A percentile compares a stretch with the other conserved stretches of the same genome.
Conservation (phyloP, 1,140 invertebrate species). For the Drosophila nigrodunni region DNA sequence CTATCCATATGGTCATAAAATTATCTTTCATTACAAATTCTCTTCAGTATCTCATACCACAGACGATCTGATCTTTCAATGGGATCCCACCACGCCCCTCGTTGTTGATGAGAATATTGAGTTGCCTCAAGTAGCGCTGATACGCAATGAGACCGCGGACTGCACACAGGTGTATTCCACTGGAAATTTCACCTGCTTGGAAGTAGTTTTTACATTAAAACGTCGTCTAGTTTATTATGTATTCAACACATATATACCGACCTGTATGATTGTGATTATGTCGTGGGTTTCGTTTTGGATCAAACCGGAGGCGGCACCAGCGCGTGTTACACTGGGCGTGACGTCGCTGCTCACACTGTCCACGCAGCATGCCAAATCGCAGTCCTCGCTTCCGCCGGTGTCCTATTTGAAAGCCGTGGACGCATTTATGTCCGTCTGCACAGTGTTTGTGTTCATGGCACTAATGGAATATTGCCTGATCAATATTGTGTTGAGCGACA, state of each 20-base stretch:
- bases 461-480: slow-evolving; percentile 97
- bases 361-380: slow-evolving; percentile 96
- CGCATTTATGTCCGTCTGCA: slow-evolving; percentile 96
- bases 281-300: slow-evolving; percentile 98
- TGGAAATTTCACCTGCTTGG: slow-evolving; percentile 95
- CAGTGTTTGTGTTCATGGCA: slow-evolving; percentile 96
- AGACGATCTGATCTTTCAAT: slow-evolving; percentile 95
- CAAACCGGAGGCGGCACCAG: slow-evolving; percentile 94
- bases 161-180: slow-evolving; percentile 90
- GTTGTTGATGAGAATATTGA: slow-evolving; percentile 96
- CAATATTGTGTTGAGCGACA: slow-evolving; percentile 91
- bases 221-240: slow-evolving; percentile 93
- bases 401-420: slow-evolving; percentile 96
- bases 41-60: slow-evolving; percentile 94
- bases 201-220: slow-evolving; percentile 94
- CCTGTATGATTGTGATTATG: slow-evolving; percentile 95
- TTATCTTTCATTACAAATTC: too few relatives aligned
- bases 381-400: slow-evolving; percentile 94
- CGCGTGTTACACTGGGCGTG: slow-evolving; percentile 94
- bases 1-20: background rate
- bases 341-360: slow-evolving; percentile 95
- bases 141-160: slow-evolving; percentile 93
- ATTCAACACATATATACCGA: slow-evolving; percentile 95
- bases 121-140: slow-evolving; percentile 92
- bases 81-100: slow-evolving; percentile 94